Percentiles rank a stretch among this genome's conserved stretches.
These are phyloP conservation scores for Eudemis profundana DNA, from an alignment of 2,888 invertebrate species.

Conservation along the genomic window DNA sequence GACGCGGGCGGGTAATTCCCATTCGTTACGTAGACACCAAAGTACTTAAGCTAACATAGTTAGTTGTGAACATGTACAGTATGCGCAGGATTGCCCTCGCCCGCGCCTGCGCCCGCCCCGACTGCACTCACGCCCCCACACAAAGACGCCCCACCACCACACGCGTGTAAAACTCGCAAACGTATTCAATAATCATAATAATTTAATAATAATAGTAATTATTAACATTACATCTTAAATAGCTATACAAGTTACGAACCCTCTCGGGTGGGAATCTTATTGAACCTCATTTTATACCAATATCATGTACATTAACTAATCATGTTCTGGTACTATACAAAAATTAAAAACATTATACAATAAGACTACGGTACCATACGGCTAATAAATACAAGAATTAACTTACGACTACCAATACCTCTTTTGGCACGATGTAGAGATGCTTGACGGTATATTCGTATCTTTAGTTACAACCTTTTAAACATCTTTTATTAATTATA, in stretches of 20 bases:
- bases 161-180: constrained; percentile 46
- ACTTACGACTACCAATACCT: constrained; percentile 79
- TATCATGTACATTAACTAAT: constrained; percentile 72
- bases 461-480: constrained; percentile 82
- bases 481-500: constrained; percentile 77
- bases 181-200: constrained; percentile 51
- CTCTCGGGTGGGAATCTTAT: constrained; percentile 72
- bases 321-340: constrained; percentile 81
- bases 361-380: constrained; percentile 80
- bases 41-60: neutral
- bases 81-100: neutral
- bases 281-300: constrained; percentile 63
- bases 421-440: constrained; percentile 65
- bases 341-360: constrained; percentile 84
- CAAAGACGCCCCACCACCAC: constrained; percentile 50
- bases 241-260: constrained; percentile 76
- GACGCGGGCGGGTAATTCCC: constrained; percentile 8
- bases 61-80: neutral
- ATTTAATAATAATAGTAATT: constrained; percentile 60
- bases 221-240: constrained; percentile 76
- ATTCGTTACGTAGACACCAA: neutral
- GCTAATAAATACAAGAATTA: constrained; percentile 81
- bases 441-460: constrained; percentile 74
- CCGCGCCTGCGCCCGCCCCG: neutral
- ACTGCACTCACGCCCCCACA: constrained; percentile 6